phyloP scores from a whole-genome alignment of 2,888 invertebrate species.

The Andricus quercusramuli region DNA sequence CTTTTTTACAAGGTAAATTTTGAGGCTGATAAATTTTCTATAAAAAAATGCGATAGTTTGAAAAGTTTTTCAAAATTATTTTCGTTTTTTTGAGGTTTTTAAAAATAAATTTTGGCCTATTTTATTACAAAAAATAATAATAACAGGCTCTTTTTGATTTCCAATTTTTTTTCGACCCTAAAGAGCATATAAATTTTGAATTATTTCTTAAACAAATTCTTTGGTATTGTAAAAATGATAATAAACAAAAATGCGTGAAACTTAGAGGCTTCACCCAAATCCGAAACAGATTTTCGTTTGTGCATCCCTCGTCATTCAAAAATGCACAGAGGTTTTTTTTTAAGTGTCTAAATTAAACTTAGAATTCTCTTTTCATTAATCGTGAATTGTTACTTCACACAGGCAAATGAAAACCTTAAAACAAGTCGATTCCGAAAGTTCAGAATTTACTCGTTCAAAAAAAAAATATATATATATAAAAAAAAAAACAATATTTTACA shows the following conservation, averaged over 20 bases:
- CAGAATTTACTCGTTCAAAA: constrained; percentile 17
- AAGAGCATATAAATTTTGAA: not conserved
- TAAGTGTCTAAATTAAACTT: constrained; percentile 3
- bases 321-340: not conserved
- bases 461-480: constrained; percentile 13
- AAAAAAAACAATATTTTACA: constrained; percentile 39
- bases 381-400: constrained; percentile 24
- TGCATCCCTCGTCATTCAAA: constrained; percentile 23
- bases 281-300: constrained; percentile 26
- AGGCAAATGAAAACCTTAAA: constrained; percentile 8
- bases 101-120: no score
- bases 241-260: not conserved
- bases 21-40: no score
- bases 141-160: no score
- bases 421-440: constrained; percentile 13
- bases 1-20: no score
- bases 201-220: not conserved
- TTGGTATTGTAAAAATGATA: not conserved
- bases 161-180: no score
- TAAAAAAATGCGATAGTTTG: no score
- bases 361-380: constrained; percentile 3
- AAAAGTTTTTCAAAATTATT: no score
- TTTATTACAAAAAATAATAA: no score
- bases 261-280: not conserved
- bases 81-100: no score